Conservation (phyloP, 2,113 vertebrate species). For the Amblyornis subalaris region DNA sequence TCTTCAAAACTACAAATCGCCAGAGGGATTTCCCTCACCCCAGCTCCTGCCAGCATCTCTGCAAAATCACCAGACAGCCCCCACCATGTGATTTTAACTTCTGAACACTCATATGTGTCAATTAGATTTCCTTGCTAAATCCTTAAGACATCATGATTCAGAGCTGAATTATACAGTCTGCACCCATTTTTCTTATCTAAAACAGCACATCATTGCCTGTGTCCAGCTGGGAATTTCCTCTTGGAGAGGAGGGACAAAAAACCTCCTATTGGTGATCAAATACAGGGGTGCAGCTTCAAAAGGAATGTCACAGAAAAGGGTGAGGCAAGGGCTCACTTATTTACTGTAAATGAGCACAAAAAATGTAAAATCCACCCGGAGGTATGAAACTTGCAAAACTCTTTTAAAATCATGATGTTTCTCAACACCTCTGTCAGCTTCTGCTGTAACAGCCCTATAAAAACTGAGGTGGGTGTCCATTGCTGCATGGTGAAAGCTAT, state of each 20-base stretch:
- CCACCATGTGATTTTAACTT: slow-evolving; percentile 23
- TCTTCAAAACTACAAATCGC: slow-evolving; percentile 67
- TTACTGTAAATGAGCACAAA: neutral
- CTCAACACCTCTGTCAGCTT: neutral
- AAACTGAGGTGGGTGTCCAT: neutral
- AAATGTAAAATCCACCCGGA: neutral
- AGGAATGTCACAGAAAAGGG: neutral
- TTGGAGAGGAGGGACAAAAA: neutral
- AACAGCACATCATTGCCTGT: neutral
- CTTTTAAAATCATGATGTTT: slow-evolving; percentile 12
- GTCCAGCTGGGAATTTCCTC: neutral
- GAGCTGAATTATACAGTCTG: neutral
- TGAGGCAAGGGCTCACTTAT: neutral
- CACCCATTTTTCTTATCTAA: neutral
- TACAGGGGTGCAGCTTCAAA: neutral
- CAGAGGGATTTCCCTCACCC: slow-evolving; percentile 58
- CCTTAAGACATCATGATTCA: neutral
- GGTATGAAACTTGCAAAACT: neutral
- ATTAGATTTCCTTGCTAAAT: neutral
- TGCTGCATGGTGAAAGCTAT: neutral
- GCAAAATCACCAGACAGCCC: slow-evolving; percentile 53
- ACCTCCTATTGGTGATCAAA: neutral
- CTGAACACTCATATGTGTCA: neutral
- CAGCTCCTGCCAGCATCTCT: slow-evolving; percentile 41
- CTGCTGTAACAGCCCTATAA: neutral